phyloP scores from a whole-genome alignment of 2,797 vertebrate species.

The Acrocephalus scirpaceus region DNA sequence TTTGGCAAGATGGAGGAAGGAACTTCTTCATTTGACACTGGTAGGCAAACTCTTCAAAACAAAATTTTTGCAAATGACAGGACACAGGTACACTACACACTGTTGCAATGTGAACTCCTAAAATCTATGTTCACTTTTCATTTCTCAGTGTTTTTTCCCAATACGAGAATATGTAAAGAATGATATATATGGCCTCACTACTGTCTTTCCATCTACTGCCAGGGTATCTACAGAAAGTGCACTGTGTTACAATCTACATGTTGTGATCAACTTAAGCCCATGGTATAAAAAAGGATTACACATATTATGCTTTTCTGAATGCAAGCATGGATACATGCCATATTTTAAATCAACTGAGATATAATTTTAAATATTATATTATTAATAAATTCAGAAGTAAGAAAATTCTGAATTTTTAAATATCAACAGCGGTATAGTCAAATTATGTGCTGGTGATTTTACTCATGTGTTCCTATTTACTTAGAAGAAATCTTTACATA shows the following conservation, averaged over 20 bases:
- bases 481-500: background rate
- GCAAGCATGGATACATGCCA: background rate
- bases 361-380: background rate
- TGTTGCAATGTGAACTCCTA: background rate
- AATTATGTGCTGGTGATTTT: background rate
- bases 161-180: background rate
- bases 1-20: background rate
- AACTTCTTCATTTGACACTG: background rate
- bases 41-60: background rate
- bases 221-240: background rate
- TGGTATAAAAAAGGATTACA: background rate
- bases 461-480: background rate
- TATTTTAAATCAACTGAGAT: background rate
- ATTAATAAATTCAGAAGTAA: background rate
- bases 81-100: background rate
- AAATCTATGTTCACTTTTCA: background rate
- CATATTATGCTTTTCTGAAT: background rate
- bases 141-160: background rate
- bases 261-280: background rate
- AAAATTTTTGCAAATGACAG: background rate
- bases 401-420: background rate
- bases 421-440: background rate
- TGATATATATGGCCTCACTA: background rate
- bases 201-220: background rate
- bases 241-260: fast-evolving